Percentiles rank a stretch among this genome's conserved stretches.
These are phyloP conservation scores for Dendroctonus valens DNA, from an alignment of 1,140 invertebrate genomes.

Conservation along the genomic window DNA sequence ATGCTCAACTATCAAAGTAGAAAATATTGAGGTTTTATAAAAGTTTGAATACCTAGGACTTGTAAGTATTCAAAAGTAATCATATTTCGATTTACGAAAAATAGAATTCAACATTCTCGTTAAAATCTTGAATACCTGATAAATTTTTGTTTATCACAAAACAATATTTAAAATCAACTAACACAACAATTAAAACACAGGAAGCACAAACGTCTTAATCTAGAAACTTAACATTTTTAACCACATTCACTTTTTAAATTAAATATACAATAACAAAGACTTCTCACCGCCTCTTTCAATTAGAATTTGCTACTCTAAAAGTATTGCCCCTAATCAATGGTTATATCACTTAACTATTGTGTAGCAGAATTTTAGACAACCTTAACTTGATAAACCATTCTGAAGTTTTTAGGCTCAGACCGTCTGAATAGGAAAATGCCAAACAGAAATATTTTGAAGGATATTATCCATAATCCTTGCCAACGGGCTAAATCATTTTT, in stretches of 20 bases:
- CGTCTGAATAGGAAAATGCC: not conserved
- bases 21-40: no score
- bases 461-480: not conserved
- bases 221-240: slow-evolving; percentile 29
- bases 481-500: slow-evolving; percentile 22
- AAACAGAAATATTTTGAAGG: not conserved
- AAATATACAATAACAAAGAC: slow-evolving; percentile 31
- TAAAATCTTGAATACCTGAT: no score
- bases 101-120: no score
- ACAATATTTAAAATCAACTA: not conserved
- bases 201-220: slow-evolving; percentile 44
- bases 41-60: no score
- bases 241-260: slow-evolving; percentile 24
- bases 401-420: not conserved
- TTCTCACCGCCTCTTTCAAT: not conserved
- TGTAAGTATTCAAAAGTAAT: no score
- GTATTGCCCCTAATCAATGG: slow-evolving; percentile 42
- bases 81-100: no score
- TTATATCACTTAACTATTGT: slow-evolving; percentile 21
- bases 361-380: slow-evolving; percentile 5
- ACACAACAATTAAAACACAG: slow-evolving; percentile 36
- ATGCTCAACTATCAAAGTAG: no score
- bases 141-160: no score
- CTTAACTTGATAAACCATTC: no score
- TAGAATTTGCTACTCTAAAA: slow-evolving; percentile 18